A percentile compares a stretch with the other conserved stretches of the same genome.
These are phyloP conservation scores for Kuschelorhynchus macadamiae DNA, from an alignment of 2,888 invertebrate genomes.

Conservation along the genomic window DNA sequence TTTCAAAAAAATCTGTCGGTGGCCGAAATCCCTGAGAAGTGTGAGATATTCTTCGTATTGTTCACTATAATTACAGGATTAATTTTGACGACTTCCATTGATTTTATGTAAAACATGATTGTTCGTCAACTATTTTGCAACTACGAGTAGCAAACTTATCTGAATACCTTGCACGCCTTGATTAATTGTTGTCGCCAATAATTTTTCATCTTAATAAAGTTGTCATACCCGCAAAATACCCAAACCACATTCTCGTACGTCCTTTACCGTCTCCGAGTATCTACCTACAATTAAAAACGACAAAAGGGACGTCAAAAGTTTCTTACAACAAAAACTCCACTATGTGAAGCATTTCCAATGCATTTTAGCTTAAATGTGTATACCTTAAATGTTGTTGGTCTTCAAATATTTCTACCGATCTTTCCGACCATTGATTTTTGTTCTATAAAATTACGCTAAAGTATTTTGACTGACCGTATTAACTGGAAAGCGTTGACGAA, in stretches of 20 bases:
- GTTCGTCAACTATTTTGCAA: background rate
- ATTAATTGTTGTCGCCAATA: slow-evolving; percentile 6
- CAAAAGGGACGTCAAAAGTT: slow-evolving; percentile 28
- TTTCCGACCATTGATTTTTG: slow-evolving; percentile 61
- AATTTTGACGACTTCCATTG: too few species aligned
- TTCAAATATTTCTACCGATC: slow-evolving; percentile 57
- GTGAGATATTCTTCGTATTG: too few species aligned
- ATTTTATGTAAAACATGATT: background rate
- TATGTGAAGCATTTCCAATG: slow-evolving; percentile 61
- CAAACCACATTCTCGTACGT: slow-evolving; percentile 20
- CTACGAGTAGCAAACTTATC: background rate
- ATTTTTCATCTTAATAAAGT: slow-evolving; percentile 11
- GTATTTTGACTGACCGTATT: slow-evolving; percentile 58
- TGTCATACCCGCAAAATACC: slow-evolving; percentile 13
- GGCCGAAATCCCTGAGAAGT: too few species aligned
- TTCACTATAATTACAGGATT: too few species aligned
- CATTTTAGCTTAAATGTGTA: slow-evolving; percentile 60
- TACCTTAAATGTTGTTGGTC: slow-evolving; percentile 57
- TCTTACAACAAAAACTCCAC: slow-evolving; percentile 57
- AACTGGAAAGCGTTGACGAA: slow-evolving; percentile 59
- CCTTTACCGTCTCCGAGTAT: slow-evolving; percentile 11
- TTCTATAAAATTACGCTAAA: slow-evolving; percentile 61
- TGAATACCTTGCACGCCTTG: slow-evolving; percentile 1
- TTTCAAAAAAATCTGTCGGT: too few species aligned
- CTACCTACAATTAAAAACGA: slow-evolving; percentile 37